Conservation (phyloP, 2,888 invertebrate species). For the Andrena fulva region DNA sequence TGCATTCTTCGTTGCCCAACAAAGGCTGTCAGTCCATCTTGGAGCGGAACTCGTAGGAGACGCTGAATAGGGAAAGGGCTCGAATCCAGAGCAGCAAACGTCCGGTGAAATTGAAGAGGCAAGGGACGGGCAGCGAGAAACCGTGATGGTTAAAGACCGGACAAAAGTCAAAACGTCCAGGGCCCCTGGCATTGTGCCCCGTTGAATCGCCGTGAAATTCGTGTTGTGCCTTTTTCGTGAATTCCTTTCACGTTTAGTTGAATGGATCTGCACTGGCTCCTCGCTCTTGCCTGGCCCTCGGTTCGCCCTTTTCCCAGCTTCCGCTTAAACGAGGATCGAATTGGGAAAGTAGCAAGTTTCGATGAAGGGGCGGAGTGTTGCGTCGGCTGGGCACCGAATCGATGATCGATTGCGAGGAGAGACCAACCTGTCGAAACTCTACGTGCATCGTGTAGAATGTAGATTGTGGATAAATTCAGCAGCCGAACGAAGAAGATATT, state of each 20-base stretch:
- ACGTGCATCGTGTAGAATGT: background rate
- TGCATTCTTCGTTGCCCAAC: background rate
- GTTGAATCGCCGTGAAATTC: conserved; percentile 83
- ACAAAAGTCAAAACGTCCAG: conserved; percentile 83
- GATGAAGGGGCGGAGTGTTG: conserved; percentile 75
- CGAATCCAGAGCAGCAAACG: conserved; percentile 55
- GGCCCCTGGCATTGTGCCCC: conserved; percentile 74
- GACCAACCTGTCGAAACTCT: conserved; percentile 46
- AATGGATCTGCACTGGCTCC: conserved; percentile 66
- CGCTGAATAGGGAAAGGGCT: conserved; percentile 49
- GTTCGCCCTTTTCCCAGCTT: conserved; percentile 46
- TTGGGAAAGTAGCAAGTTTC: conserved; percentile 66
- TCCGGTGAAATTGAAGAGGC: conserved; percentile 60
- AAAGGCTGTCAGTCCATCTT: conserved; percentile 25
- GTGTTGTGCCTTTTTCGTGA: conserved; percentile 81
- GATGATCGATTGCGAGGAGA: conserved; percentile 81
- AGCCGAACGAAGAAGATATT: background rate
- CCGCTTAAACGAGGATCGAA: conserved; percentile 47
- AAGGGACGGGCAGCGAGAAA: conserved; percentile 71
- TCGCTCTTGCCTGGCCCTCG: conserved; percentile 22
- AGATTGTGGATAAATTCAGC: background rate
- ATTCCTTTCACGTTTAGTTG: conserved; percentile 75
- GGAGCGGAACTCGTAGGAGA: conserved; percentile 14
- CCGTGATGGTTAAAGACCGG: conserved; percentile 74
- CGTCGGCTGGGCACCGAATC: conserved; percentile 65